Percentiles rank a stretch among this genome's conserved stretches.
Evolutionary conservation across 2,888 invertebrate species (phyloP).

Genomic region (Brenthis daphne): DNA sequence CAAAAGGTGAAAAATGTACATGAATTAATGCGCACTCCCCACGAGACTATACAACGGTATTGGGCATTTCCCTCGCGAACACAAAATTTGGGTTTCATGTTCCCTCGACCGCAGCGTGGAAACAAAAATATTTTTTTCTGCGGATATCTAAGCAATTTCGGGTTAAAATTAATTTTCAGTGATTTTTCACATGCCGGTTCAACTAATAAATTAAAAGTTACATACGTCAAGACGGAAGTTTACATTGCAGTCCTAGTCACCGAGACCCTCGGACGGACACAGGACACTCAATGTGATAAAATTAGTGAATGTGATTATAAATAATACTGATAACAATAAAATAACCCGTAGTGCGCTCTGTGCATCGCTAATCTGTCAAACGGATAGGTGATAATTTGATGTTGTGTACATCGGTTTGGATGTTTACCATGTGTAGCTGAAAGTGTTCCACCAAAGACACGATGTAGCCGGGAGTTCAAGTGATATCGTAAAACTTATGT

Average conservation of each 20-base stretch:
- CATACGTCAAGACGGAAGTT: conserved; percentile 56
- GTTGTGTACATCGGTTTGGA: conserved; percentile 55
- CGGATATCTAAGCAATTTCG: conserved; percentile 39
- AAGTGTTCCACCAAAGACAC: conserved; percentile 55
- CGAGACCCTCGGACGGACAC: conserved; percentile 32
- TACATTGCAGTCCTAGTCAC: conserved; percentile 44
- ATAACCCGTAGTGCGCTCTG: conserved; percentile 42
- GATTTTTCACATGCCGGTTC: conserved; percentile 53
- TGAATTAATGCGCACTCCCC: conserved; percentile 80
- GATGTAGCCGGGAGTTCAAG: conserved; percentile 61
- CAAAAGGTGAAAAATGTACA: conserved; percentile 84
- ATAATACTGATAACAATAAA: conserved; percentile 35
- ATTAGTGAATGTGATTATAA: conserved; percentile 32
- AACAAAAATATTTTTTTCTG: conserved; percentile 53
- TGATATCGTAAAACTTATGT: conserved; percentile 30
- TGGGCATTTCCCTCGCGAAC: conserved; percentile 81
- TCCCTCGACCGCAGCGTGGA: conserved; percentile 65
- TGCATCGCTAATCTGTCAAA: conserved; percentile 62
- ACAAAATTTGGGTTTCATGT: conserved; percentile 81
- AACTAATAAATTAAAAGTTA: conserved; percentile 59
- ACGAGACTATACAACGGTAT: conserved; percentile 83
- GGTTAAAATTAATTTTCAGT: conserved; percentile 39
- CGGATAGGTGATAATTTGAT: conserved; percentile 59
- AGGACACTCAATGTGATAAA: conserved; percentile 27
- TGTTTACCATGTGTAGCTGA: conserved; percentile 69